phyloP scores from a whole-genome alignment of 1,140 invertebrate genomes.

The Chelonus insularis region DNA sequence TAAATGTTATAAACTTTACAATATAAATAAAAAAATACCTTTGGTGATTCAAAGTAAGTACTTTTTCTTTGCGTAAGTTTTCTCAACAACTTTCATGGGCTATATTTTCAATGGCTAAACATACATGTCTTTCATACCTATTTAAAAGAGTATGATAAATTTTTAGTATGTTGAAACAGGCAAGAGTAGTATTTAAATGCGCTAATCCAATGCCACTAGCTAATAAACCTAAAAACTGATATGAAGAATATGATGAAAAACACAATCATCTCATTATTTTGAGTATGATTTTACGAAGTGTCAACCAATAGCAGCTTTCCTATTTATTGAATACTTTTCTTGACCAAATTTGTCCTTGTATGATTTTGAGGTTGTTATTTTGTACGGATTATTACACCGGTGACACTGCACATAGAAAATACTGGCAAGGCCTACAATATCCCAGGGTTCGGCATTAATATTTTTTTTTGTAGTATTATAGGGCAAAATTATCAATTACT shows the following conservation, averaged over 20 bases:
- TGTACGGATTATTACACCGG: neutral
- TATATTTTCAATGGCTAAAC: neutral
- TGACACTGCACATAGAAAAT: conserved; percentile 2
- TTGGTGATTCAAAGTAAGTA: conserved; percentile 5
- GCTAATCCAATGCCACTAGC: conserved; percentile 1
- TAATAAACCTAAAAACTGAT: neutral
- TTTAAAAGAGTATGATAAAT: conserved; percentile 1
- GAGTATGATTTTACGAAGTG: too few relatives aligned
- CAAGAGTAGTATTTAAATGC: conserved; percentile 9
- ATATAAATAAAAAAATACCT: neutral
- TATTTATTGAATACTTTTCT: neutral
- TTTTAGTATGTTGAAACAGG: neutral
- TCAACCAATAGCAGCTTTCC: conserved; percentile 4
- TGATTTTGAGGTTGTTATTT: conserved; percentile 1
- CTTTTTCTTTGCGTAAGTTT: neutral
- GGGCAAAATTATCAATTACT: too few relatives aligned
- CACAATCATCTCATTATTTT: too few relatives aligned
- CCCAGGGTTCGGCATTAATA: too few relatives aligned
- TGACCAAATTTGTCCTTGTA: neutral
- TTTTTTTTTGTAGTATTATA: too few relatives aligned
- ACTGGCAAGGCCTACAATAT: conserved; percentile 17
- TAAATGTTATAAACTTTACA: neutral
- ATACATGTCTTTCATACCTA: conserved; percentile 1
- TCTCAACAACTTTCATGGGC: conserved; percentile 7
- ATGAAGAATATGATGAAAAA: neutral